Percentiles rank a stretch among this genome's conserved stretches.
Conservation (phyloP, 2,888 invertebrate species). For the Sphinx pinastri region DNA sequence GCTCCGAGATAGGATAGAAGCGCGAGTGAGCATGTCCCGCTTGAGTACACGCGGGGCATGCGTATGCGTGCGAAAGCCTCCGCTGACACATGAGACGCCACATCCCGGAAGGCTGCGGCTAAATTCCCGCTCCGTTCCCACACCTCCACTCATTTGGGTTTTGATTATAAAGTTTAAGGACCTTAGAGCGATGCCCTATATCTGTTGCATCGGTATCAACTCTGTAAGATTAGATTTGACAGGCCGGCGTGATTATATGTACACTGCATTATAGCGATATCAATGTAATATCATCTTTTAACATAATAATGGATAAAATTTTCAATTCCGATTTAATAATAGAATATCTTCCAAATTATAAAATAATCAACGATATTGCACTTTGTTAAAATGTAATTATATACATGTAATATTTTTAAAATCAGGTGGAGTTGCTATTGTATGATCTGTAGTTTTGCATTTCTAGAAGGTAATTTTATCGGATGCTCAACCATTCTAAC, state of each 20-base stretch:
- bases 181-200: slow-evolving; percentile 22
- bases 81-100: slow-evolving; percentile 72
- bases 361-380: too few relatives aligned
- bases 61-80: slow-evolving; percentile 68
- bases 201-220: slow-evolving; percentile 23
- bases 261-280: not conserved
- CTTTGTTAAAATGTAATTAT: too few relatives aligned
- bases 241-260: not conserved
- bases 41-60: slow-evolving; percentile 62
- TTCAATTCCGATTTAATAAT: too few relatives aligned
- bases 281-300: not conserved
- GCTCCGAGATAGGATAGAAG: slow-evolving; percentile 38
- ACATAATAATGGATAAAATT: not conserved
- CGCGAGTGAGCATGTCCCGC: slow-evolving; percentile 59
- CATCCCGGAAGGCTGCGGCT: slow-evolving; percentile 82
- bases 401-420: too few relatives aligned
- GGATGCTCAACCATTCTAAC: too few relatives aligned
- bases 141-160: slow-evolving; percentile 45
- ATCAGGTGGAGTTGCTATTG: too few relatives aligned
- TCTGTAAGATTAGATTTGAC: slow-evolving; percentile 13
- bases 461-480: too few relatives aligned
- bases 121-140: slow-evolving; percentile 57
- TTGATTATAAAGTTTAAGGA: slow-evolving; percentile 27
- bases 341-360: too few relatives aligned
- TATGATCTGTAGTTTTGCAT: too few relatives aligned